Evolutionary conservation across 1,140 invertebrate genomes (phyloP).

Genomic region (Oncopodura yosiiana): DNA sequence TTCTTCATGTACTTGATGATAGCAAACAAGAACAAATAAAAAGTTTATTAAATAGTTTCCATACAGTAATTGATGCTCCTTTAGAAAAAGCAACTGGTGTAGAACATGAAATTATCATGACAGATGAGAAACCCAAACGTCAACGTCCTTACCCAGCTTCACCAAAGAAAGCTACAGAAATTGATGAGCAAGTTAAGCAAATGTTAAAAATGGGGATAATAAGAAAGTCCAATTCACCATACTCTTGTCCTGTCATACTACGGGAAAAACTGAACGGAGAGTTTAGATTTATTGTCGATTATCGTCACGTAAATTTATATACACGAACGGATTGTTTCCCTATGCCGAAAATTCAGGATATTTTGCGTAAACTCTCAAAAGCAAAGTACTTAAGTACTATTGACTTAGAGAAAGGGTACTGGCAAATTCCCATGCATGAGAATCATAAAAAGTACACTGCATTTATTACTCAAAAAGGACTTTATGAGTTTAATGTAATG

Average conservation of each 20-base stretch:
- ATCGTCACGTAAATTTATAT: conserved; percentile 21
- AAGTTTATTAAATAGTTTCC: conserved; percentile 10
- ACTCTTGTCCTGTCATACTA: conserved; percentile 23
- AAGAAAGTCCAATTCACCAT: conserved; percentile 3
- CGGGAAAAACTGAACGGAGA: conserved; percentile 7
- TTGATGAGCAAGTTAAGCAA: conserved; percentile 12
- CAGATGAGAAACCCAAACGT: neutral
- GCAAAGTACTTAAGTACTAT: conserved; percentile 36
- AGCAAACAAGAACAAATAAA: conserved; percentile 4
- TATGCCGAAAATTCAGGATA: conserved; percentile 14
- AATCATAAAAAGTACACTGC: conserved; percentile 16
- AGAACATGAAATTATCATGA: conserved; percentile 15
- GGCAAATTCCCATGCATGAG: conserved; percentile 37
- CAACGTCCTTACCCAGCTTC: neutral
- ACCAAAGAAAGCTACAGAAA: conserved; percentile 5
- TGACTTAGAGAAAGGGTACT: conserved; percentile 39
- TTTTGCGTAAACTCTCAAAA: conserved; percentile 20
- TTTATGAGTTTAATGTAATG: neutral
- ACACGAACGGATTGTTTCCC: conserved; percentile 22
- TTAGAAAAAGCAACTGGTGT: conserved; percentile 1
- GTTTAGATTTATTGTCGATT: conserved; percentile 19
- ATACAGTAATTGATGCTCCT: conserved; percentile 3
- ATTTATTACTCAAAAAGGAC: neutral
- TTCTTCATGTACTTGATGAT: too few species aligned
- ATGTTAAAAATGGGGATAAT: conserved; percentile 17